Evolutionary conservation across 2,888 invertebrate genomes (phyloP).

Genomic region (Glomeris marginata): DNA sequence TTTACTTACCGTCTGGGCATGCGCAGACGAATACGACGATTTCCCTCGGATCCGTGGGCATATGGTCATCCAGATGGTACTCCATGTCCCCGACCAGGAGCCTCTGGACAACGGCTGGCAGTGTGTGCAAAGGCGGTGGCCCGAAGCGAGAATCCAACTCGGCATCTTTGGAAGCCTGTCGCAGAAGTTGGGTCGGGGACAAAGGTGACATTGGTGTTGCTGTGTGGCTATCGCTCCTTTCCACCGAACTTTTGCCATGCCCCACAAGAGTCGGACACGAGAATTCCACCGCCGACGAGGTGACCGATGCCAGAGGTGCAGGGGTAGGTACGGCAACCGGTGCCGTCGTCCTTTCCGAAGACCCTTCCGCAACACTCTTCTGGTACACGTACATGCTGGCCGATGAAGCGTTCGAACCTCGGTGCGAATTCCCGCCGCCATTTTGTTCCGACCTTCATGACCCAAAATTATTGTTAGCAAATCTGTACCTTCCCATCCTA

Average conservation of each 20-base stretch:
- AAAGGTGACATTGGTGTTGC: constrained; percentile 5
- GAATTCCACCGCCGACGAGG: neutral
- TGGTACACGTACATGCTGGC: constrained; percentile 14
- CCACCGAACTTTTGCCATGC: neutral
- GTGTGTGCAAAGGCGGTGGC: neutral
- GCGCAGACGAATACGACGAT: too few relatives aligned
- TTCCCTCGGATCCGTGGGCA: too few relatives aligned
- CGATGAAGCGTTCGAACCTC: constrained; percentile 16
- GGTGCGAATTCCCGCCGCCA: constrained; percentile 10
- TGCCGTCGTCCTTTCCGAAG: neutral
- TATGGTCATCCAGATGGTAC: neutral
- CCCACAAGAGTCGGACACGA: neutral
- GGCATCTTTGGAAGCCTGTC: neutral
- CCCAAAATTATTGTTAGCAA: neutral
- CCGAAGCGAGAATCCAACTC: neutral
- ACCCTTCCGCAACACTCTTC: constrained; percentile 7
- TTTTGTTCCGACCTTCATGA: constrained; percentile 12
- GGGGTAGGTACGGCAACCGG: neutral
- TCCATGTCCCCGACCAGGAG: neutral
- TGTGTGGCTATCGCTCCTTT: constrained; percentile 6
- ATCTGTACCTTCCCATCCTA: neutral
- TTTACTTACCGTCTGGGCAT: too few relatives aligned
- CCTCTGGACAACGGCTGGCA: neutral
- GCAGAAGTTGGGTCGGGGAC: constrained; percentile 9
- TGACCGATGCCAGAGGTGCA: neutral